Conservation (phyloP, 2,888 invertebrate genomes). For the Cancer borealis region DNA sequence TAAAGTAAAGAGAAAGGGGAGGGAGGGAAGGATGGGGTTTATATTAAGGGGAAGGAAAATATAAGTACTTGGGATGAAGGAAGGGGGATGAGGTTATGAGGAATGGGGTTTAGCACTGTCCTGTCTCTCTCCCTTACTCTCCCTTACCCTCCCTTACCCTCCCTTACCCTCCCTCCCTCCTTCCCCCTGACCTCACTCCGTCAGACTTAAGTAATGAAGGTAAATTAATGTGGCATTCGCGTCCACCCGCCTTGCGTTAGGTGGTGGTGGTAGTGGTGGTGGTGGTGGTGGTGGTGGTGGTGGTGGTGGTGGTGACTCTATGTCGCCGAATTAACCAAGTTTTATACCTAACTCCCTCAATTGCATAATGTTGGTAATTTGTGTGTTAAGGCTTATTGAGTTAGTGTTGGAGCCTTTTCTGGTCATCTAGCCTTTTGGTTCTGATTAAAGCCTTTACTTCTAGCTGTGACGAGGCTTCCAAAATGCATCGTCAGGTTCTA, state of each 20-base stretch:
- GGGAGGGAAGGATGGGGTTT: conserved; percentile 22
- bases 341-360: conserved; percentile 69
- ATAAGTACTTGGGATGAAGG: background rate
- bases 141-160: background rate
- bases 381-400: conserved; percentile 75
- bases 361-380: conserved; percentile 76
- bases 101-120: background rate
- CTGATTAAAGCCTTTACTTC: conserved; percentile 67
- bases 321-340: conserved; percentile 48
- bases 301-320: background rate
- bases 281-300: conserved; percentile 5
- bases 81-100: background rate
- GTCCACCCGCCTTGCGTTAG: conserved; percentile 13
- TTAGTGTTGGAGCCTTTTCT: conserved; percentile 73
- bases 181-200: background rate
- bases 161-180: background rate
- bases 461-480: conserved; percentile 48
- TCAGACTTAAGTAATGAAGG: conserved; percentile 44
- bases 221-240: conserved; percentile 54
- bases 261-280: conserved; percentile 5
- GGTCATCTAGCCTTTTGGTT: conserved; percentile 73
- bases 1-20: background rate
- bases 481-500: conserved; percentile 59
- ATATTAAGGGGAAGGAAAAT: background rate
- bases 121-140: background rate